Percentiles rank a stretch among this genome's conserved stretches.
phyloP scores from a whole-genome alignment of 2,888 invertebrate species.

The Pachliopta kotzebuea region DNA sequence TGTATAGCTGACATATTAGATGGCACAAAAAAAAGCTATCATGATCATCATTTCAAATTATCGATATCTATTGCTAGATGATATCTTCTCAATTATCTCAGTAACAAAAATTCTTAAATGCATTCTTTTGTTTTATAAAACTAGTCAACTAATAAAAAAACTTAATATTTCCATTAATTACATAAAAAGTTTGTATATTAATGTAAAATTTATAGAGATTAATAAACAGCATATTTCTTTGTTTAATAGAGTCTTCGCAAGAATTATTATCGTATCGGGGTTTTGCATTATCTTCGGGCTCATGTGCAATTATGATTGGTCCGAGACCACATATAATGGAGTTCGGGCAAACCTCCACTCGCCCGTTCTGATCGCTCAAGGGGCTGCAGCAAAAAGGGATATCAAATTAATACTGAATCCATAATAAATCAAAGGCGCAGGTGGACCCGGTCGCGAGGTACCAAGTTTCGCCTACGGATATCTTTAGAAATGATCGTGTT shows the following conservation, averaged over 20 bases:
- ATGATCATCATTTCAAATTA: no score
- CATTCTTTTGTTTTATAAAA: no score
- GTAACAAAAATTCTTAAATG: no score
- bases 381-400: constrained; percentile 77
- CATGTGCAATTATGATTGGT: constrained; percentile 77
- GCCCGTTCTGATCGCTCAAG: constrained; percentile 74
- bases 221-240: constrained; percentile 31
- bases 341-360: constrained; percentile 60
- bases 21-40: no score
- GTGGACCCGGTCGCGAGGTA: constrained; percentile 70
- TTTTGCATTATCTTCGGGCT: constrained; percentile 65
- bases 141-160: background rate
- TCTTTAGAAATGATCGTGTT: constrained; percentile 73
- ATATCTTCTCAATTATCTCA: no score
- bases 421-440: constrained; percentile 80
- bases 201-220: background rate
- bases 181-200: background rate
- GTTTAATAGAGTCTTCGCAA: constrained; percentile 36
- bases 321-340: constrained; percentile 74
- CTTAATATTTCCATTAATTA: background rate
- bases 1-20: no score
- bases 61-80: no score
- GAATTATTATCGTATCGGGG: constrained; percentile 60
- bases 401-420: constrained; percentile 81
- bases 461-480: constrained; percentile 73